These are phyloP conservation scores for Penaeus vannamei DNA, from an alignment of 1,140 invertebrate genomes.

Conservation along the genomic window DNA sequence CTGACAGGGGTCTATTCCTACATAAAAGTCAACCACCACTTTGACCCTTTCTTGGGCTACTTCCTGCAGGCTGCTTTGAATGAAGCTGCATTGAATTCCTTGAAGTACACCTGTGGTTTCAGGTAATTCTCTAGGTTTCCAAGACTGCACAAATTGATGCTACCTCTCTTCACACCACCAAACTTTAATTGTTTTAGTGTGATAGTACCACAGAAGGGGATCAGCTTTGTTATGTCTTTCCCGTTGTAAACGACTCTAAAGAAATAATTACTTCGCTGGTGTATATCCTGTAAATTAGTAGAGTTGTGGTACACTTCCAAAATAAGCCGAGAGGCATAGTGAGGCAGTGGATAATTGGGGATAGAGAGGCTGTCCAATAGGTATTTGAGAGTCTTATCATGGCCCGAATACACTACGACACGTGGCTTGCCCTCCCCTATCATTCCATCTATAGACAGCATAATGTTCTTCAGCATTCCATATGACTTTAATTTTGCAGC, in stretches of 20 bases:
- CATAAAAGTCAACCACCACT: too few species aligned
- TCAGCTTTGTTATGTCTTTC: conserved; percentile 84
- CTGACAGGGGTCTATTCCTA: too few species aligned
- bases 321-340: conserved; percentile 87
- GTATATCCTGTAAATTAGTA: conserved; percentile 63
- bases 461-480: conserved; percentile 83
- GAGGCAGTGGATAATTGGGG: conserved; percentile 77
- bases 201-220: conserved; percentile 83
- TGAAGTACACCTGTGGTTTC: conserved; percentile 58
- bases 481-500: conserved; percentile 82
- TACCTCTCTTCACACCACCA: conserved; percentile 54
- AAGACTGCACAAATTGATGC: conserved; percentile 60
- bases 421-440: conserved; percentile 83
- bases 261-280: conserved; percentile 79
- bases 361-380: conserved; percentile 84
- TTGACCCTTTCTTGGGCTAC: neutral
- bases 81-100: conserved; percentile 62
- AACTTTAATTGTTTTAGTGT: conserved; percentile 58
- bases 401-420: conserved; percentile 90
- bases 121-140: conserved; percentile 54
- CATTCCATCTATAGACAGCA: conserved; percentile 83
- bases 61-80: conserved; percentile 60
- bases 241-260: conserved; percentile 90
- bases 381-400: conserved; percentile 90
- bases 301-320: conserved; percentile 79